Evolutionary conservation across 2,113 vertebrate genomes (phyloP), one percentile per base, ranked within the genome.

Genomic region (Carassius gibelio): DNA sequence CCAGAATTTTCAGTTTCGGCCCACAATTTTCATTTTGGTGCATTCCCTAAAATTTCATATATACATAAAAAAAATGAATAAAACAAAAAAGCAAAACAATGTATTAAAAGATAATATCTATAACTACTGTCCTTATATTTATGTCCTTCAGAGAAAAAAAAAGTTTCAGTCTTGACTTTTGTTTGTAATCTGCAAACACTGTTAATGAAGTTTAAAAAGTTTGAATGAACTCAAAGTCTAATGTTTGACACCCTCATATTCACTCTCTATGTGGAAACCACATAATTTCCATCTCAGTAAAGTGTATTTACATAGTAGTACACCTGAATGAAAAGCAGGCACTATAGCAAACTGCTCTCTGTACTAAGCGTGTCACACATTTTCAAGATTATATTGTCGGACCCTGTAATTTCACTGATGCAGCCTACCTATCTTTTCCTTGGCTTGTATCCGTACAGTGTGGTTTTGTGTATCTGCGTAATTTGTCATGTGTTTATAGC

Each of bases 251-350:
- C n/a, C 23, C 8, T 50, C 14, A 81, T 50, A 8, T 45, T 30
- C 61, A 81, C n/a, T n/a, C 62, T 68, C 45, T 30, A 17, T 30
- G 62, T 69, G 34, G 17, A 81, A 81, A 81, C 79, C 79, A 30
- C 79, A 81, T 68, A 0, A 81, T 81, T 81, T 81, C 26, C 79
- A 81, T 81, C 61, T 69, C 62, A 81, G 79, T 81, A 69, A 81
- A 81, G 62, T 68, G 79, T 36, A 81, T 81, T 81, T 81, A 69
- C 79, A 69, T 81, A 81, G 79, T 81, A 66, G 79, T 81, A 81
- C 61, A 69, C 79, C 61, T 52, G 79, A 81, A 69, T 81, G 61
- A 68, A 81, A 81, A 68, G 62, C 26, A 81, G 79, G 62, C 79
- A 81, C 79, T 52, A 81, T 36, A 81, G 61, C 79, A 52, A 34